Base-by-base conservation (phyloP, 2,888 invertebrate species). In the Galeruca laticollis region DNA sequence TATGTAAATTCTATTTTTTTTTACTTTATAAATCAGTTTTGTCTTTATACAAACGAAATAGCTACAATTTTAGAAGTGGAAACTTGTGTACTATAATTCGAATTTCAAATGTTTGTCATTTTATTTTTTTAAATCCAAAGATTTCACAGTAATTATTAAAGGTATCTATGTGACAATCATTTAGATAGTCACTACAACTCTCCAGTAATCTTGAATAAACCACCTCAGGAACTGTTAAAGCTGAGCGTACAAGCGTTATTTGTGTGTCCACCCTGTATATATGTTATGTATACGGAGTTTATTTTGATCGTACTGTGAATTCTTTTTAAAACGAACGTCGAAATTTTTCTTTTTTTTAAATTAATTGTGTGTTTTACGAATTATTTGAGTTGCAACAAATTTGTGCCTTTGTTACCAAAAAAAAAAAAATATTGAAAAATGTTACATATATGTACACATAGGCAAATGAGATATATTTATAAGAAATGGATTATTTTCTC, bases 341-440 rank as follows among this genome's bases (percentile, higher is more conserved):
- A 31, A 31, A 31, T 9, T 68, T 72, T 72, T 65, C 8, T 68
- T 72, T 72, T 65, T 73, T 73, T 69, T 65, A n/a, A 20, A 21
- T 67, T 26, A 20, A 60, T 6, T 54, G 33, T 43, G 9, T 31
- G 18, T 61, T 65, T 66, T 56, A 49, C 40, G 62, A 37, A 52
- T 57, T 11, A 65, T 71, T 71, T 68, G 20, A 63, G 65, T 72
- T 73, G 66, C 69, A 76, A 76, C 74, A 75, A 79, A 78, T 77
- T 78, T 76, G 82, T 82, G 82, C 82, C 82, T 82, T 82, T 80
- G 82, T 82, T 82, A 82, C 81, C 81, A 82, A 78, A 79, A 78
- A 76, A 77, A 81, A 82, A 78, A 79, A 78, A 76, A 77, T 75
- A 73, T 75, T 75, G 73, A 71, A 72, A 75, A 73, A 76, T 68